Evolutionary conservation across 2,888 invertebrate genomes (phyloP).

Genomic region (Myathropa florea): DNA sequence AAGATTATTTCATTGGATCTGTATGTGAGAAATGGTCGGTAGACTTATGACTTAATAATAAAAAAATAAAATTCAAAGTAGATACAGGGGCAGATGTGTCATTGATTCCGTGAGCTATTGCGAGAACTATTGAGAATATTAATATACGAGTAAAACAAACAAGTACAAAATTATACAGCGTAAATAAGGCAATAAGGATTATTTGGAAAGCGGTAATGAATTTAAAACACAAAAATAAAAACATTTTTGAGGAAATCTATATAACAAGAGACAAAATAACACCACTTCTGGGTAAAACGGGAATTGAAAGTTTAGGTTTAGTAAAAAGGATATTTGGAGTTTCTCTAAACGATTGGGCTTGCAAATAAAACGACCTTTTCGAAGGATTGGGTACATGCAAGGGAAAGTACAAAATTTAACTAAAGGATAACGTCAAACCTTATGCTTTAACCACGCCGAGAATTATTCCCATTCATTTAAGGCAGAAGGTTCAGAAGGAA

Average conservation of each 20-base stretch:
- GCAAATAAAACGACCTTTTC: conserved; percentile 9
- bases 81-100: conserved; percentile 15
- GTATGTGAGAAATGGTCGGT: conserved; percentile 15
- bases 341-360: background rate
- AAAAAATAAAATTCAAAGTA: conserved; percentile 7
- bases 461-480: background rate
- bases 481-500: background rate
- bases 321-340: conserved; percentile 26
- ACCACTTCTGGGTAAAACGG: conserved; percentile 2
- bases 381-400: conserved; percentile 19
- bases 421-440: conserved; percentile 15
- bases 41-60: conserved; percentile 22
- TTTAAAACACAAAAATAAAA: background rate
- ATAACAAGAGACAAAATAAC: background rate
- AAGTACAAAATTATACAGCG: conserved; percentile 10
- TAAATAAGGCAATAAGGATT: background rate
- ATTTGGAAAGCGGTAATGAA: background rate
- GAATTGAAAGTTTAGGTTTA: conserved; percentile 23
- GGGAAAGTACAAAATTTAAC: conserved; percentile 11
- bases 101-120: conserved; percentile 11
- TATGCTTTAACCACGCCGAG: conserved; percentile 18
- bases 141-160: background rate
- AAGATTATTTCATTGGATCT: conserved; percentile 19
- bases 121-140: background rate
- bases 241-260: background rate